Conservation (phyloP, 2,797 vertebrate species). For the Rhinoraja longicauda region DNA sequence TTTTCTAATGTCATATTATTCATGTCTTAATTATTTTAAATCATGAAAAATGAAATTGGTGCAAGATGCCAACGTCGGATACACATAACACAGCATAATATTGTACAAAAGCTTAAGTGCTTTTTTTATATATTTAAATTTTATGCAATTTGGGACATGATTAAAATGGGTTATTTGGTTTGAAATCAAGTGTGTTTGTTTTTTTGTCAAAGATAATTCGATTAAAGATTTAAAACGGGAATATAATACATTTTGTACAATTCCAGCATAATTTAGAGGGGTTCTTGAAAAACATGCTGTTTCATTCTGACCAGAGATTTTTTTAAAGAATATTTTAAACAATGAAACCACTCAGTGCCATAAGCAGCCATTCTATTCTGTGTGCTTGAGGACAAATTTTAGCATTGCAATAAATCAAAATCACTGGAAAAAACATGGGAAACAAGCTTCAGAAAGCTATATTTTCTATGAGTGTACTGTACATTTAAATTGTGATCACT, state of each 20-base stretch:
- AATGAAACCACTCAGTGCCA: background rate
- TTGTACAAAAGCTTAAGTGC: no score
- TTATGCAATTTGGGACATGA: background rate
- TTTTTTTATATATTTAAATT: conserved; percentile 9
- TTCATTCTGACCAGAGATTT: background rate
- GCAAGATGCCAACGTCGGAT: background rate
- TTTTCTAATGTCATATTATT: background rate
- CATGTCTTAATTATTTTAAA: background rate
- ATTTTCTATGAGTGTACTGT: background rate
- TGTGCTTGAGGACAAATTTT: background rate
- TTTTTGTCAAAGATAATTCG: conserved; percentile 10
- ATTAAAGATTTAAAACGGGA: conserved; percentile 15
- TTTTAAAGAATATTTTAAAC: background rate
- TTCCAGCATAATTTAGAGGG: background rate
- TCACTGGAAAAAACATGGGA: background rate
- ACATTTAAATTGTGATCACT: background rate
- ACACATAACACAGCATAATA: background rate
- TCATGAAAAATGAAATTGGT: background rate
- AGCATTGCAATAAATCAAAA: background rate
- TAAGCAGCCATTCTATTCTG: background rate
- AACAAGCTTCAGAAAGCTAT: background rate
- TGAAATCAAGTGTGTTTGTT: background rate
- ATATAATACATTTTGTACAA: background rate
- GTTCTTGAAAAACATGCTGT: background rate
- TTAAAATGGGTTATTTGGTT: background rate